Evolutionary conservation across 2,113 vertebrate species (phyloP).

Genomic region (Calyptommatus sinebrachiatus): DNA sequence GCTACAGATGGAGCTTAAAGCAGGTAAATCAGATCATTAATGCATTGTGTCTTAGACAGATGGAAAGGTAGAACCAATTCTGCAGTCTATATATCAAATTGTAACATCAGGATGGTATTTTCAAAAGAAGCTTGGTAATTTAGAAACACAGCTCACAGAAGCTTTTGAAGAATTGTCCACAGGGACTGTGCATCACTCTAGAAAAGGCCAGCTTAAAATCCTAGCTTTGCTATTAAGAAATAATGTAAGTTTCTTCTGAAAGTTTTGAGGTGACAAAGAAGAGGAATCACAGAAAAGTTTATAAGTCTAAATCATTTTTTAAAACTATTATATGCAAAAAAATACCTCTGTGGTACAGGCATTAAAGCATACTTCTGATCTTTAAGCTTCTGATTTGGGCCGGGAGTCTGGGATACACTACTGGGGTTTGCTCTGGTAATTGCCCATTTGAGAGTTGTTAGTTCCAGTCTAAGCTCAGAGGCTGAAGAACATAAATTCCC

Average conservation of each 20-base stretch:
- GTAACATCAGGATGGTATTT: conserved; percentile 30
- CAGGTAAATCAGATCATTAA: background rate
- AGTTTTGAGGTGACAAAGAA: conserved; percentile 33
- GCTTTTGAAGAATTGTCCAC: conserved; percentile 25
- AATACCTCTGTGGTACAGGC: too few relatives aligned
- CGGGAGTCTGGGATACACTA: too few relatives aligned
- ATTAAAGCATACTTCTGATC: too few relatives aligned
- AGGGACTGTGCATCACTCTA: background rate
- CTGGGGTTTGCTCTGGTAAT: too few relatives aligned
- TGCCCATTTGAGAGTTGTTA: too few relatives aligned
- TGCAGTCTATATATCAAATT: conserved; percentile 22
- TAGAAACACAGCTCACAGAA: conserved; percentile 22
- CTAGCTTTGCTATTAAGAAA: conserved; percentile 29
- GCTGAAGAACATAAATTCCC: too few relatives aligned
- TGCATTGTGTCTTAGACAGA: conserved; percentile 7
- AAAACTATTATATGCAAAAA: background rate
- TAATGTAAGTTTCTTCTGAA: conserved; percentile 33
- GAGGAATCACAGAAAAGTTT: background rate
- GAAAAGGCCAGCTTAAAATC: conserved; percentile 30
- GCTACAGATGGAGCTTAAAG: conserved; percentile 18
- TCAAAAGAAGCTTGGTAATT: conserved; percentile 32
- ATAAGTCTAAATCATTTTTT: background rate
- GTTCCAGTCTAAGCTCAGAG: too few relatives aligned
- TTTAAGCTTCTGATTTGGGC: too few relatives aligned
- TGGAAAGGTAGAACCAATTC: conserved; percentile 21